Conservation (phyloP, 2,888 invertebrate species). For the Erebia palarica region DNA sequence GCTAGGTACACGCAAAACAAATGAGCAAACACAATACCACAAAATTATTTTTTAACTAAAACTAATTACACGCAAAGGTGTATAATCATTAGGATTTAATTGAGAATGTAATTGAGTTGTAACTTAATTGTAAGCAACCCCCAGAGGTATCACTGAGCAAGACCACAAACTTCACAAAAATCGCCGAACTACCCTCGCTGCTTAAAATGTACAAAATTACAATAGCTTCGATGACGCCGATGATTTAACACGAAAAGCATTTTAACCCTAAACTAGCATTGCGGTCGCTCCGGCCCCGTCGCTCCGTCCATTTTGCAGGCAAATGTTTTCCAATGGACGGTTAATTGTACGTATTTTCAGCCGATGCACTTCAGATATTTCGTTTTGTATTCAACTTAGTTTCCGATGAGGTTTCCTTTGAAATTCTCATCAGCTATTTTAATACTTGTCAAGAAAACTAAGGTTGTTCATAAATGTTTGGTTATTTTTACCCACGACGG, state of each 20-base stretch:
- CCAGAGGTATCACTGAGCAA: not conserved
- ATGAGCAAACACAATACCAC: too few relatives aligned
- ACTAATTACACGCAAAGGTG: too few relatives aligned
- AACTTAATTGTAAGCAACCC: too few relatives aligned
- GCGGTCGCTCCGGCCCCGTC: conserved; percentile 49
- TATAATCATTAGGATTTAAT: too few relatives aligned
- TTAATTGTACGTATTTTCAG: conserved; percentile 37
- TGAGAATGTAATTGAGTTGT: too few relatives aligned
- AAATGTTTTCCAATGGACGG: conserved; percentile 31
- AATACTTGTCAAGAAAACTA: not conserved
- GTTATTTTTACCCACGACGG: too few relatives aligned
- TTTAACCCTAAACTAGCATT: conserved; percentile 64
- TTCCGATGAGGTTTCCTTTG: not conserved
- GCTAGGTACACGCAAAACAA: too few relatives aligned
- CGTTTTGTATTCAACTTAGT: conserved; percentile 7
- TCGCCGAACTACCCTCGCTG: too few relatives aligned
- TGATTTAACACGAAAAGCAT: conserved; percentile 68
- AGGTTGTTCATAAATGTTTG: too few relatives aligned
- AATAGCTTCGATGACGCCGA: conserved; percentile 24
- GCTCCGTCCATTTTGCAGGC: conserved; percentile 25
- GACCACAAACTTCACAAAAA: not conserved
- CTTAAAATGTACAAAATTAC: conserved; percentile 15
- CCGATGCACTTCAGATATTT: conserved; percentile 15
- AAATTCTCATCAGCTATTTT: conserved; percentile 1
- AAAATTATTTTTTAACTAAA: too few relatives aligned